A percentile compares a stretch with the other conserved stretches of the same genome.
These are phyloP conservation scores for Conops quadrifasciatus DNA, from an alignment of 2,888 invertebrate species.

Conservation along the genomic window DNA sequence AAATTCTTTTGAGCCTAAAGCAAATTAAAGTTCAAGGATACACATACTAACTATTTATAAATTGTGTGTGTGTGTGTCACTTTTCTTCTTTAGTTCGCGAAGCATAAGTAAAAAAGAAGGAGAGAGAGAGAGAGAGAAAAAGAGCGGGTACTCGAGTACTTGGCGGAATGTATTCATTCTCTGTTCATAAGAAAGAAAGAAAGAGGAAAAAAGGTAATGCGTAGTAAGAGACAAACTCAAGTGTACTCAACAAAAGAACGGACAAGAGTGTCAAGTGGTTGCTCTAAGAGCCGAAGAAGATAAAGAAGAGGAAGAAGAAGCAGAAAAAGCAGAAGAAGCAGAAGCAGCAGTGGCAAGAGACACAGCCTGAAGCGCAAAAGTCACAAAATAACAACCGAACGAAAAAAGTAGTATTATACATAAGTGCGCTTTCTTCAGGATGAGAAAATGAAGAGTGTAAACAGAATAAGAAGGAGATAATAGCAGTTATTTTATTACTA, in stretches of 20 bases:
- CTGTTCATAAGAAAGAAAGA: background rate
- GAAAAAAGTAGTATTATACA: too few relatives aligned
- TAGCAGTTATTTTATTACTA: too few relatives aligned
- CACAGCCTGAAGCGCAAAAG: background rate
- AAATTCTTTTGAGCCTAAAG: background rate
- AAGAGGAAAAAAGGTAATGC: background rate
- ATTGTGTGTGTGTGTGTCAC: background rate
- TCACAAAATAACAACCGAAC: background rate
- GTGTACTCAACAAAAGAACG: background rate
- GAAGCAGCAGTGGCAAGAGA: background rate
- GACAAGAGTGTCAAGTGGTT: constrained; percentile 14
- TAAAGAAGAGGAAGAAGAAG: background rate
- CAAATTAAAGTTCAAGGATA: constrained; percentile 22
- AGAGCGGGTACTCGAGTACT: too few relatives aligned
- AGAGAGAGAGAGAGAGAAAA: too few relatives aligned
- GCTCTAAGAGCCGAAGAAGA: background rate
- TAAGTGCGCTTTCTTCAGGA: too few relatives aligned
- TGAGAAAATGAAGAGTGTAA: too few relatives aligned
- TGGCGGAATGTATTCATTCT: too few relatives aligned
- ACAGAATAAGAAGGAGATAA: too few relatives aligned
- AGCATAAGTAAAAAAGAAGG: background rate
- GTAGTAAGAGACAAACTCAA: background rate
- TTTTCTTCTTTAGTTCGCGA: background rate
- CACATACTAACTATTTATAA: background rate
- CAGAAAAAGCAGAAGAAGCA: background rate